Evolutionary conservation across 2,113 vertebrate genomes (phyloP).

Genomic region (Procavia capensis): DNA sequence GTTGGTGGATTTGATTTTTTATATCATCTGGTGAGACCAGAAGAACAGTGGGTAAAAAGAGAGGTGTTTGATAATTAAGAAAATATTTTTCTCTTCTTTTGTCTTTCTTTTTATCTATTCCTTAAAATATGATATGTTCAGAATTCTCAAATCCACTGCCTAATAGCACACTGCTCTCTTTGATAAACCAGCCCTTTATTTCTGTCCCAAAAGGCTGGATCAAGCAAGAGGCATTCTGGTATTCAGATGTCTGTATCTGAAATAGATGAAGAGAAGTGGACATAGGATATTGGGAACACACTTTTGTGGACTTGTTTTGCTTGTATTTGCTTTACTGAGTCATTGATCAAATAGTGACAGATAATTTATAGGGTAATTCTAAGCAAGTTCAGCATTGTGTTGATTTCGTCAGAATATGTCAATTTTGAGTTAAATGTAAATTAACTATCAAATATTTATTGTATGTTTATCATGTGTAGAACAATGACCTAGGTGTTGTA

Average conservation of each 20-base stretch:
- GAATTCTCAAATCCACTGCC: not conserved
- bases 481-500: not conserved
- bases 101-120: not conserved
- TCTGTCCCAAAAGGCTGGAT: not conserved
- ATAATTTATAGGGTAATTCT: not conserved
- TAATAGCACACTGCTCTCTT: not conserved
- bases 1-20: not conserved
- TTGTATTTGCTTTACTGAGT: not conserved
- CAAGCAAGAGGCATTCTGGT: not conserved
- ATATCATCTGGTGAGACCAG: not conserved
- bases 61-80: not conserved
- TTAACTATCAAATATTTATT: not conserved
- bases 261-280: not conserved
- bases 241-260: not conserved
- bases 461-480: not conserved
- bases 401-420: not conserved
- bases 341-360: not conserved
- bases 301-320: not conserved
- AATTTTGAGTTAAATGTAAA: not conserved
- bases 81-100: not conserved
- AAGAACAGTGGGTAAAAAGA: not conserved
- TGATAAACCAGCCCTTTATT: not conserved
- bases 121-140: conserved; percentile 12
- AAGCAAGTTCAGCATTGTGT: not conserved
- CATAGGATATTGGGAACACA: not conserved